Evolutionary conservation across 2,113 vertebrate genomes (phyloP).

Genomic region (Tetrao urogallus): DNA sequence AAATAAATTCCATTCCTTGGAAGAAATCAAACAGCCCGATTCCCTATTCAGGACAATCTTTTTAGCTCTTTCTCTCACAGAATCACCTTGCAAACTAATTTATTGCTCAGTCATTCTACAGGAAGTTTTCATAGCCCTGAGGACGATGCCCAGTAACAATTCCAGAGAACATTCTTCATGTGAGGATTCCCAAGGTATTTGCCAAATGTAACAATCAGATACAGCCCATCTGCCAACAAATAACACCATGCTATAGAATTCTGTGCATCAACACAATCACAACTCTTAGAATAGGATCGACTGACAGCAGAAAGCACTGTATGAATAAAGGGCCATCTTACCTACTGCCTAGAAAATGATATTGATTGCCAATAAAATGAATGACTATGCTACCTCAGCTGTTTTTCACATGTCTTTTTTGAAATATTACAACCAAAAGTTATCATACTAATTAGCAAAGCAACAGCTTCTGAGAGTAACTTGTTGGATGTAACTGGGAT

Average conservation of each 20-base stretch:
- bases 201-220: not conserved
- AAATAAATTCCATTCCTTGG: not conserved
- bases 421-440: not conserved
- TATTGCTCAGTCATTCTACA: not conserved
- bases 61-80: not conserved
- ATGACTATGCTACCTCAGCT: not conserved
- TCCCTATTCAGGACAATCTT: accelerated
- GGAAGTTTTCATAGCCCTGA: not conserved
- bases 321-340: slow-evolving; percentile 40
- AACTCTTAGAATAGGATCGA: not conserved
- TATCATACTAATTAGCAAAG: not conserved
- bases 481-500: not conserved
- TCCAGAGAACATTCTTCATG: not conserved
- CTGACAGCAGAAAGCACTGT: not conserved
- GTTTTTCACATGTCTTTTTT: not conserved
- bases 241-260: not conserved
- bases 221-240: not conserved
- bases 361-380: not conserved
- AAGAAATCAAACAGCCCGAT: not conserved
- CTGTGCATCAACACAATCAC: not conserved
- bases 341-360: not conserved
- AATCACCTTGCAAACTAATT: not conserved
- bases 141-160: not conserved
- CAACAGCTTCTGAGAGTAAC: not conserved
- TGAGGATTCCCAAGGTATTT: not conserved